Evolutionary conservation across 2,888 invertebrate species (phyloP).

Genomic region (Melipona bicolor): DNA sequence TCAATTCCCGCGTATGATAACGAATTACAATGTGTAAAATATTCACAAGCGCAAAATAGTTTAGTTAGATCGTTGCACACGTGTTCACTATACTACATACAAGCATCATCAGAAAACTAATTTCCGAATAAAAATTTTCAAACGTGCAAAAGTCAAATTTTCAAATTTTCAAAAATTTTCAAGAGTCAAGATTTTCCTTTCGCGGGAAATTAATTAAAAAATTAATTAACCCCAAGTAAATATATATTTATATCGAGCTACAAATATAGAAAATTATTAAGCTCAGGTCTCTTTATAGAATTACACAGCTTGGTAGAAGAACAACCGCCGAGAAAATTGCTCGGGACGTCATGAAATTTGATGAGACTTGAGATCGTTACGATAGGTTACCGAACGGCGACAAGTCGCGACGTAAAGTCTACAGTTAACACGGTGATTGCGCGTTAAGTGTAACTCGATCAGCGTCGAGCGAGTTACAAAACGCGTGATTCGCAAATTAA

Average conservation of each 20-base stretch:
- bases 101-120: too few species aligned
- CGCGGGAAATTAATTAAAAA: too few species aligned
- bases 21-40: too few species aligned
- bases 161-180: too few species aligned
- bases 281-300: not conserved
- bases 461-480: constrained; percentile 6
- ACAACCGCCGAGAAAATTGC: not conserved
- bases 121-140: too few species aligned
- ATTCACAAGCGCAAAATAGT: too few species aligned
- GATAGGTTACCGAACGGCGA: not conserved
- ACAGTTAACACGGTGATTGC: not conserved
- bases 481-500: constrained; percentile 2
- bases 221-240: too few species aligned
- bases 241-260: not conserved
- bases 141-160: too few species aligned
- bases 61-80: too few species aligned
- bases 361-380: not conserved
- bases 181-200: too few species aligned
- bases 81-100: too few species aligned
- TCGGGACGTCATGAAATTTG: constrained; percentile 5
- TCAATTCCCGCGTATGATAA: too few species aligned
- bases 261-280: not conserved
- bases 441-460: constrained; percentile 11
- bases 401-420: not conserved
- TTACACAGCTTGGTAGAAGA: not conserved